Conservation (phyloP, 92 coral and sea anemone species). For the Parazoanthus darwini region DNA sequence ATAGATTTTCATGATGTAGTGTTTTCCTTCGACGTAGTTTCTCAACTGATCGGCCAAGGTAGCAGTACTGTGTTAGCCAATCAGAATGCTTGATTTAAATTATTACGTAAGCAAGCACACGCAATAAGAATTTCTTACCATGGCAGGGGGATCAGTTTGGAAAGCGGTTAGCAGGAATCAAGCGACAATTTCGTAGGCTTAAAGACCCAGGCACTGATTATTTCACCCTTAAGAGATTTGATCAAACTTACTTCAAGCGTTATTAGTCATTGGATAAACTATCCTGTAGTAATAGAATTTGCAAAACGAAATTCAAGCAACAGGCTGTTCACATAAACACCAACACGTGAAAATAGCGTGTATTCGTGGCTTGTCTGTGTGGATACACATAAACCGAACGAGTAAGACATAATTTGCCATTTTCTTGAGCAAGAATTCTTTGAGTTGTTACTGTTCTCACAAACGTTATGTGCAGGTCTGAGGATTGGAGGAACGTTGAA, state of each 20-base stretch:
- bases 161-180: background rate
- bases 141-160: slow-evolving; percentile 51
- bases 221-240: slow-evolving; percentile 3
- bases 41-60: slow-evolving; percentile 18
- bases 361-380: background rate
- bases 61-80: slow-evolving; percentile 54
- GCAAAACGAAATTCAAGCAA: background rate
- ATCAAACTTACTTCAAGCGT: slow-evolving; percentile 1
- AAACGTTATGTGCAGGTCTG: slow-evolving; percentile 66
- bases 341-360: slow-evolving; percentile 30
- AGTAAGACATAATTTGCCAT: background rate
- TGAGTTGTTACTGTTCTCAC: background rate
- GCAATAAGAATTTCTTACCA: slow-evolving; percentile 80
- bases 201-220: background rate
- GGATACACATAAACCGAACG: background rate
- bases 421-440: background rate
- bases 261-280: slow-evolving; percentile 13
- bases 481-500: slow-evolving; percentile 45
- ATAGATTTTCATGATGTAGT: slow-evolving; percentile 13
- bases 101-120: slow-evolving; percentile 90
- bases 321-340: background rate
- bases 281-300: background rate
- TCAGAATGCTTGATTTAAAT: slow-evolving; percentile 55
- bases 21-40: background rate
- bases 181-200: slow-evolving; percentile 2